Evolutionary conservation across 1,140 invertebrate species (phyloP), one percentile per base, ranked within the genome.

Genomic region (Belonocnema kinseyi): DNA sequence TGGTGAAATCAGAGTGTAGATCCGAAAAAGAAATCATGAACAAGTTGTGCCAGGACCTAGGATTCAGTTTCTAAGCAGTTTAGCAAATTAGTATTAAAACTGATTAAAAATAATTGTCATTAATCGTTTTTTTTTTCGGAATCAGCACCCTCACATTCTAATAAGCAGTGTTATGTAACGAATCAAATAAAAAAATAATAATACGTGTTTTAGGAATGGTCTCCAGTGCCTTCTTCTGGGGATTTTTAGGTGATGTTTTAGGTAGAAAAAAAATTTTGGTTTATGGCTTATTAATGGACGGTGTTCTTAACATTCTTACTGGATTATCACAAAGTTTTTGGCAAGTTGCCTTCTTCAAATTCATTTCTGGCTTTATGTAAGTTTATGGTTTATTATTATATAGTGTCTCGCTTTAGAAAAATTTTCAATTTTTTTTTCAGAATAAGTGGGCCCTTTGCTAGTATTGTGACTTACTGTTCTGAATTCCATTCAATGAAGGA

Each of bases 171-270:
- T 46, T 46, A 11, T 1, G 10, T 10, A 46, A 8, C 40, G 40
- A 19, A 21, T 56, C 66, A 61, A 21, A 66, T 19, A 70, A 33
- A 17, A 14, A 76, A 26, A 70, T 21, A 61, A 56, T 40, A 72
- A 54, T 74, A 11, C 33, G 3, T 71, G 6, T 74, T 74, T 56
- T 50, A 94, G 96, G 96, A 70, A 97, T 97, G 96, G 94, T 97
- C 80, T 91, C 94, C 0, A 96, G 96, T 70, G 96, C 95, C 0
- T 93, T 96, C 83, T 82, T 97, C 17, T 97, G 96, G 96, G 96
- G 96, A 5, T 96, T 95, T 77, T 84, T 97, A 10, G 95, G 95
- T 0, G 97, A 98, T 85, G 94, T 94, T 0, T 90, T 94, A 40
- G 97, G 97, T 1, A 92, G 96, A 13, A 93, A 93, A 74, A 92